Evolutionary conservation across 2,113 vertebrate genomes (phyloP).

Genomic region (Orthonyx spaldingii): DNA sequence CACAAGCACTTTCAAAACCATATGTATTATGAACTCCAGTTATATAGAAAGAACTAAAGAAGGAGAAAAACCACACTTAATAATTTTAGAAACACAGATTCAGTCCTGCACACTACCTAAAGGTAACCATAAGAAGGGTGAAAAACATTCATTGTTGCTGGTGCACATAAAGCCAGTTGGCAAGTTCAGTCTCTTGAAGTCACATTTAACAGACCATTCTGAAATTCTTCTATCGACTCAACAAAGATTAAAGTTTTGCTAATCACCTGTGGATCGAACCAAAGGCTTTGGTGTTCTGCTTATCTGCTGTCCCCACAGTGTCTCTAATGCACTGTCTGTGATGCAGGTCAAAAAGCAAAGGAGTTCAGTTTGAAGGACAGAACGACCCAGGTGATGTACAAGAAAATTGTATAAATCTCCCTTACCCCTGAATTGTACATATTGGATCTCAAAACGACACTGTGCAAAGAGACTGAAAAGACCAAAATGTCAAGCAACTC

Average conservation of each 20-base stretch:
- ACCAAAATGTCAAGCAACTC: neutral
- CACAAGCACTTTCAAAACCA: neutral
- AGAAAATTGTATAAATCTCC: neutral
- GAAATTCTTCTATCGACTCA: neutral
- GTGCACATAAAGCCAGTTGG: neutral
- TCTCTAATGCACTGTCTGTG: neutral
- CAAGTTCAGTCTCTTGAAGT: neutral
- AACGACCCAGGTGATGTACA: neutral
- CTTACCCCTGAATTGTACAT: neutral
- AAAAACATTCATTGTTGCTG: neutral
- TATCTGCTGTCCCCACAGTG: neutral
- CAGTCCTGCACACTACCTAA: neutral
- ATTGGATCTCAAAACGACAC: neutral
- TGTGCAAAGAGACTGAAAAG: neutral
- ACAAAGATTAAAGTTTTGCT: neutral
- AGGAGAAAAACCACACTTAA: neutral
- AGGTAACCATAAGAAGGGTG: neutral
- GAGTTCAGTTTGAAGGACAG: neutral
- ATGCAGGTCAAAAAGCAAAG: neutral
- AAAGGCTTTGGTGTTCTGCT: neutral
- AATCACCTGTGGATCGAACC: neutral
- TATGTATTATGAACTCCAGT: no score
- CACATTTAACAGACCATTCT: neutral
- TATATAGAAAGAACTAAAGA: neutral
- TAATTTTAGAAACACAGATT: neutral